Conservation (phyloP, 1,140 invertebrate genomes). For the Ericerus pela region DNA sequence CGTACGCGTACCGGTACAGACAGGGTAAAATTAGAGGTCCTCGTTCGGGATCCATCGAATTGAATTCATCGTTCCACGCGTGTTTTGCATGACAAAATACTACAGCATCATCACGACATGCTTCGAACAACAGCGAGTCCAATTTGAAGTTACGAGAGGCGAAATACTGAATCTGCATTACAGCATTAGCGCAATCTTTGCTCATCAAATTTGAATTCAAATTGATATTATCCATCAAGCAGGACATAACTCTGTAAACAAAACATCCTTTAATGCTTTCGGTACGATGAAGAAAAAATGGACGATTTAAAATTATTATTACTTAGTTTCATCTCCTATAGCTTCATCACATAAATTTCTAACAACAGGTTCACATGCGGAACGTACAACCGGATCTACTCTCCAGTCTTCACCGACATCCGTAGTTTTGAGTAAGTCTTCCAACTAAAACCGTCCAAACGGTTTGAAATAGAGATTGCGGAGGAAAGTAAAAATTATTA, state of each 20-base stretch:
- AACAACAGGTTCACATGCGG: slow-evolving; percentile 71
- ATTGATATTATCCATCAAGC: slow-evolving; percentile 83
- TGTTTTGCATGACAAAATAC: slow-evolving; percentile 62
- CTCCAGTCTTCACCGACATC: slow-evolving; percentile 81
- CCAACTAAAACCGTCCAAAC: slow-evolving; percentile 37
- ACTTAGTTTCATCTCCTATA: slow-evolving; percentile 25
- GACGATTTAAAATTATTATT: no score
- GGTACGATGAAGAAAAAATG: no score
- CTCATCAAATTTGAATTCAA: slow-evolving; percentile 73
- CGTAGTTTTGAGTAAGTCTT: slow-evolving; percentile 58
- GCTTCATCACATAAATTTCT: slow-evolving; percentile 47
- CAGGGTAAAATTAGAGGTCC: slow-evolving; percentile 79
- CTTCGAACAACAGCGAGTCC: slow-evolving; percentile 73
- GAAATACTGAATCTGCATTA: slow-evolving; percentile 95
- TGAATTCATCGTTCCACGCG: slow-evolving; percentile 50
- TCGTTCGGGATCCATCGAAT: slow-evolving; percentile 45
- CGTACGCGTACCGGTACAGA: slow-evolving; percentile 33
- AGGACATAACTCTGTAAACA: slow-evolving; percentile 64
- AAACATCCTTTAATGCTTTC: background rate
- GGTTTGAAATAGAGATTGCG: background rate
- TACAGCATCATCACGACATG: slow-evolving; percentile 74
- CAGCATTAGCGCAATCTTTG: slow-evolving; percentile 70
- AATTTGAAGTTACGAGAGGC: slow-evolving; percentile 85
- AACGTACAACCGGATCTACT: slow-evolving; percentile 73
- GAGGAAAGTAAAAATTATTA: slow-evolving; percentile 4